phyloP scores from a whole-genome alignment of 2,797 vertebrate species.

The Peromyscus eremicus region DNA sequence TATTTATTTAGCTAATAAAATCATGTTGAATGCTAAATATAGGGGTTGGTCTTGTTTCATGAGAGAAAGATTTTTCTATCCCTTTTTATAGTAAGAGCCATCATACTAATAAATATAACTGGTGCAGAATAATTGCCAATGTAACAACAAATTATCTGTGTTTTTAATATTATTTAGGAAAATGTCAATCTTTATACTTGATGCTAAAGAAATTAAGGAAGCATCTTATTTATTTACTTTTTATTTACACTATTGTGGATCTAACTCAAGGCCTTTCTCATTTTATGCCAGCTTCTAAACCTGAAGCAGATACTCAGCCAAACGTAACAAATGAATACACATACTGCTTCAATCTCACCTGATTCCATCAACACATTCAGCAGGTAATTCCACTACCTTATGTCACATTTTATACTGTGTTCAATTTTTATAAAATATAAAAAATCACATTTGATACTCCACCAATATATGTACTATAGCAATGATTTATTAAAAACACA shows the following conservation, averaged over 20 bases:
- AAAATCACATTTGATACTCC: background rate
- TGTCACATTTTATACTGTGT: background rate
- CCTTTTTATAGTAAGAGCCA: background rate
- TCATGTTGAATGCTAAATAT: background rate
- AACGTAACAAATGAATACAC: background rate
- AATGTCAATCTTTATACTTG: background rate
- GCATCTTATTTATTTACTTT: background rate
- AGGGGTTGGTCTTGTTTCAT: background rate
- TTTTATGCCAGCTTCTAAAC: background rate
- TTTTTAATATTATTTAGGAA: conserved; percentile 42
- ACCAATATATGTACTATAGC: background rate
- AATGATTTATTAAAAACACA: background rate
- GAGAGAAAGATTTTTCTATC: background rate
- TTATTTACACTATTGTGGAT: background rate
- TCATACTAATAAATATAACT: background rate
- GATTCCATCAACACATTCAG: background rate
- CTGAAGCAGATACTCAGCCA: no score
- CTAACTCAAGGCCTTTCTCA: background rate
- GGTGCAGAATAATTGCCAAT: background rate
- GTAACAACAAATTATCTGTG: background rate
- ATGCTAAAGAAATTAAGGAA: background rate
- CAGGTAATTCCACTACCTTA: background rate
- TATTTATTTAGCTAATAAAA: conserved; percentile 20
- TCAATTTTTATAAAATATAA: background rate
- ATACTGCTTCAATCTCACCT: background rate